phyloP scores from a whole-genome alignment of 2,888 invertebrate species.

The Pyralis farinalis region DNA sequence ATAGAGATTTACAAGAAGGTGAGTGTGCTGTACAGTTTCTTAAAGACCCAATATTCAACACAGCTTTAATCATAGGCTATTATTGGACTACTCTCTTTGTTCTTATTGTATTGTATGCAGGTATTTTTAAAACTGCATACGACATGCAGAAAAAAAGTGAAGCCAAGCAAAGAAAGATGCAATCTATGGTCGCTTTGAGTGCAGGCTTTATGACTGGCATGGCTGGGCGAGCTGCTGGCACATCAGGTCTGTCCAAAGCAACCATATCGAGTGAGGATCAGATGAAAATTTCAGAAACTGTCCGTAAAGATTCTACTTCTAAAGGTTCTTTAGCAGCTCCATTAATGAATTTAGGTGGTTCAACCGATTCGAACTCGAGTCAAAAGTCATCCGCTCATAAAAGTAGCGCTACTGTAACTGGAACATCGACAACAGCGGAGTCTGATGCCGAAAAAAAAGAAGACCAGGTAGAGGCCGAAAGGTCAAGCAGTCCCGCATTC shows the following conservation, averaged over 20 bases:
- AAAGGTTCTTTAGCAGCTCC: constrained; percentile 65
- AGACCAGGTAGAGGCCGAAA: constrained; percentile 82
- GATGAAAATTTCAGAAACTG: constrained; percentile 73
- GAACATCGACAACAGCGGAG: constrained; percentile 78
- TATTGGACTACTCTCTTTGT: constrained; percentile 99
- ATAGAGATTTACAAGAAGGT: constrained; percentile 91
- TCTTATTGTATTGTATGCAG: constrained; percentile 96
- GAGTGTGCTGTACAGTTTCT: constrained; percentile 98
- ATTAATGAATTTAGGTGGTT: constrained; percentile 60
- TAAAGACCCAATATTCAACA: constrained; percentile 98
- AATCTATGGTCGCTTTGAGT: constrained; percentile 94
- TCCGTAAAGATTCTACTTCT: constrained; percentile 60
- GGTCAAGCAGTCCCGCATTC: constrained; percentile 96
- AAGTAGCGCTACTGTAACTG: constrained; percentile 80
- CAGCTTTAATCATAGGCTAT: constrained; percentile 97
- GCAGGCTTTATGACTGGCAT: constrained; percentile 95
- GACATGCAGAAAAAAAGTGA: constrained; percentile 98
- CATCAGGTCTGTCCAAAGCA: constrained; percentile 90
- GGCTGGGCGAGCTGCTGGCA: constrained; percentile 93
- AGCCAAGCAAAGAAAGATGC: constrained; percentile 97
- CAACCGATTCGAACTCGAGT: constrained; percentile 82
- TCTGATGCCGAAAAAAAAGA: constrained; percentile 72
- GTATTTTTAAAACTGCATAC: constrained; percentile 98
- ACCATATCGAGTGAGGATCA: constrained; percentile 87
- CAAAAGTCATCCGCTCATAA: constrained; percentile 82